Evolutionary conservation across 2,113 vertebrate genomes (phyloP).

Genomic region (Rostratula benghalensis): DNA sequence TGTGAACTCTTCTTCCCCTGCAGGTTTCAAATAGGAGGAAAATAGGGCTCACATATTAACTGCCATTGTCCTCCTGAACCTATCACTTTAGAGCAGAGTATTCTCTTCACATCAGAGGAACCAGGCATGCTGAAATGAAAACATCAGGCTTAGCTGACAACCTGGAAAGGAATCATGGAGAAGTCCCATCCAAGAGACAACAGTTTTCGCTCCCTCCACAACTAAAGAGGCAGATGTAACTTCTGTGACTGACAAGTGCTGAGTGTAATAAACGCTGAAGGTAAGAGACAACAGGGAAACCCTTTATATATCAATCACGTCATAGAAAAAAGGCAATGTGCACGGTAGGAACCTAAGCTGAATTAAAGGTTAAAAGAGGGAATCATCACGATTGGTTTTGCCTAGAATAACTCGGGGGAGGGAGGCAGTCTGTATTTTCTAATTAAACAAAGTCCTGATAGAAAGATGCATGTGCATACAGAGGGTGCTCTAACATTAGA

Average conservation of each 20-base stretch:
- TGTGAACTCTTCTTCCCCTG: neutral
- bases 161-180: neutral
- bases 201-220: neutral
- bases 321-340: neutral
- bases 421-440: neutral
- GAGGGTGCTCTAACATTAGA: neutral
- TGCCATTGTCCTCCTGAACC: neutral
- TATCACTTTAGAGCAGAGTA: neutral
- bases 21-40: neutral
- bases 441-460: neutral
- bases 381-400: neutral
- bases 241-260: constrained; percentile 29
- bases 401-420: neutral
- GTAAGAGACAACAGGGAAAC: neutral
- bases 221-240: neutral
- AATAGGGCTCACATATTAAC: neutral
- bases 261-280: neutral
- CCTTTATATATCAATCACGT: neutral
- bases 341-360: neutral
- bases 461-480: neutral
- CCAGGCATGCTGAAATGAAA: neutral
- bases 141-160: neutral
- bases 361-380: neutral
- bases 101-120: neutral
- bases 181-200: neutral